Evolutionary conservation across 2,888 invertebrate species (phyloP).

Genomic region (Pseudanteris insignis): DNA sequence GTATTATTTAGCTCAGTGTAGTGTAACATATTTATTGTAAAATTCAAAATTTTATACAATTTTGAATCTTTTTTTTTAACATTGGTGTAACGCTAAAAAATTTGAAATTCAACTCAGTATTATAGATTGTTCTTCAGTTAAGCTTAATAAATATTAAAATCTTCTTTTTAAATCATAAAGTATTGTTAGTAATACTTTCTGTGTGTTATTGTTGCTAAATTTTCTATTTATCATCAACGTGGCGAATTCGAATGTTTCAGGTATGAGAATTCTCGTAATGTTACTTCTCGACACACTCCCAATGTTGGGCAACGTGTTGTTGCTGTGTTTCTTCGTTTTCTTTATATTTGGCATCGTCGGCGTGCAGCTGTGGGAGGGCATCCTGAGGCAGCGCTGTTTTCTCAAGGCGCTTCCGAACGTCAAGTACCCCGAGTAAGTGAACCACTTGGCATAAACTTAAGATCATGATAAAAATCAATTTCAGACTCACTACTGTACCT

Average conservation of each 20-base stretch:
- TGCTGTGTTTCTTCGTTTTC: conserved; percentile 99
- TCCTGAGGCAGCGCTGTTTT: conserved; percentile 92
- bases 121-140: no score
- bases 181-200: no score
- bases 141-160: no score
- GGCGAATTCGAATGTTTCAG: conserved; percentile 68
- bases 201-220: no score
- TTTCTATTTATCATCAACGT: conserved; percentile 11
- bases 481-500: conserved; percentile 13
- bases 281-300: conserved; percentile 96
- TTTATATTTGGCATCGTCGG: conserved; percentile 99
- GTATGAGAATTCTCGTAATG: conserved; percentile 99
- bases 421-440: conserved; percentile 80
- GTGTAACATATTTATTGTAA: no score
- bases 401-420: conserved; percentile 77
- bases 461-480: conserved; percentile 32
- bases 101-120: no score
- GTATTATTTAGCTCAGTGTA: no score
- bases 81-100: no score
- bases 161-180: no score
- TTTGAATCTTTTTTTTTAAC: no score
- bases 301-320: conserved; percentile 98
- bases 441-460: conserved; percentile 17
- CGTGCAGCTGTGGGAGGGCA: conserved; percentile 99
- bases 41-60: no score